Conservation (phyloP, 2,888 invertebrate species). For the Scrobipalpa atriplicella region DNA sequence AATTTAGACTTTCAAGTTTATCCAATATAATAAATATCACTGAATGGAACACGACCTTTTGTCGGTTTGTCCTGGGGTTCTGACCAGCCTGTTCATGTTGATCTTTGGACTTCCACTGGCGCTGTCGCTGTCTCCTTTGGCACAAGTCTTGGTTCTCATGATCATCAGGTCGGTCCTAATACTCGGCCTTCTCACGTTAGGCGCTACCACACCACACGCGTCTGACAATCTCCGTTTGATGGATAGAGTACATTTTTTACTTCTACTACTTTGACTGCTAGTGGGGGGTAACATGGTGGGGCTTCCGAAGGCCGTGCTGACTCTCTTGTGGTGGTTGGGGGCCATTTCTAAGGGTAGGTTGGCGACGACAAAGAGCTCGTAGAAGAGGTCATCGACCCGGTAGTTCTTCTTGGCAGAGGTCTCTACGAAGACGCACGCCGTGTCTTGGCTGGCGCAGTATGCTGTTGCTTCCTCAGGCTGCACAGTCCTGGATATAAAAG, state of each 20-base stretch:
- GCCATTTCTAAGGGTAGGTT: constrained; percentile 95
- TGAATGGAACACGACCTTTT: constrained; percentile 76
- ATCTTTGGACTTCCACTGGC: constrained; percentile 80
- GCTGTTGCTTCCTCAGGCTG: constrained; percentile 89
- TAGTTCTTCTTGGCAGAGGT: constrained; percentile 92
- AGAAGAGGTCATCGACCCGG: constrained; percentile 92
- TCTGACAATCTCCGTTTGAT: constrained; percentile 92
- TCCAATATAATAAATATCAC: constrained; percentile 58
- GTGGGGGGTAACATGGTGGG: constrained; percentile 89
- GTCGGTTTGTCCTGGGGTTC: constrained; percentile 70
- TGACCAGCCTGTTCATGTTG: constrained; percentile 74
- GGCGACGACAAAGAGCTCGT: constrained; percentile 91
- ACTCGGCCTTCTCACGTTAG: constrained; percentile 93
- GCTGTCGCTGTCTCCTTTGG: constrained; percentile 86
- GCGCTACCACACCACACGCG: constrained; percentile 94
- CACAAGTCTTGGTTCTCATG: constrained; percentile 92
- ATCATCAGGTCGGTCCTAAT: constrained; percentile 94
- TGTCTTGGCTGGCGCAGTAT: constrained; percentile 90
- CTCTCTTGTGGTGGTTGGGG: constrained; percentile 92
- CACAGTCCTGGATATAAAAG: constrained; percentile 83
- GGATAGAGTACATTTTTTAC: constrained; percentile 90
- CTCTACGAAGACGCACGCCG: constrained; percentile 90
- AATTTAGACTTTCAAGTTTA: constrained; percentile 27
- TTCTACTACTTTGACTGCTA: constrained; percentile 84
- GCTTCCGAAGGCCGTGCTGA: constrained; percentile 89